Percentiles rank a stretch among this genome's conserved stretches.
phyloP scores from a whole-genome alignment of 2,113 vertebrate genomes.

The Ptilonorhynchus violaceus region DNA sequence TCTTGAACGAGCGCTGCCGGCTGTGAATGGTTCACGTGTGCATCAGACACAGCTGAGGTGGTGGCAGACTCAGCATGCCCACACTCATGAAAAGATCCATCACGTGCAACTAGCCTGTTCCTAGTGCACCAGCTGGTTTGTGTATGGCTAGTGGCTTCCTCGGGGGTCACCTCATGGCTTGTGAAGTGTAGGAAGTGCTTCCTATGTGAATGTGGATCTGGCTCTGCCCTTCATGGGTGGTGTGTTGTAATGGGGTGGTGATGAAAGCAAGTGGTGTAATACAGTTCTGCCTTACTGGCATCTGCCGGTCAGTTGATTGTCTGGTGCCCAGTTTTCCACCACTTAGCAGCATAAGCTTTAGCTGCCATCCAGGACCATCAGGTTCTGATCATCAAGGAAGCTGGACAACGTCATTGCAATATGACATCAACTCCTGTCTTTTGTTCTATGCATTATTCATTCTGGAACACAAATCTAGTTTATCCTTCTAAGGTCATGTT shows the following conservation, averaged over 20 bases:
- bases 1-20: neutral
- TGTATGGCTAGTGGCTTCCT: neutral
- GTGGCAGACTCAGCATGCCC: fast-evolving
- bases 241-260: neutral
- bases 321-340: neutral
- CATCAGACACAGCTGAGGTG: neutral
- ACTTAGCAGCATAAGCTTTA: neutral
- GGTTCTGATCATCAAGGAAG: neutral
- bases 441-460: neutral
- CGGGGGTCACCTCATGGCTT: neutral
- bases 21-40: fast-evolving
- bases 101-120: neutral
- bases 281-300: neutral
- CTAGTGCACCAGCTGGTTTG: neutral
- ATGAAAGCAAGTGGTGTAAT: neutral
- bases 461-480: neutral
- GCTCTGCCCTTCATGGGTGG: neutral
- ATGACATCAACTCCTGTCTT: neutral
- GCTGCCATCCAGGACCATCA: neutral
- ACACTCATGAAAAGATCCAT: neutral
- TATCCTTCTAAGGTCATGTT: neutral
- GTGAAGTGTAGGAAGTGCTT: neutral
- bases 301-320: neutral
- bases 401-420: fast-evolving
- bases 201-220: neutral